A percentile compares a stretch with the other conserved stretches of the same genome.
These are phyloP conservation scores for Enteromius afrohamiltoni DNA, from an alignment of 2,797 vertebrate genomes.

Conservation along the genomic window DNA sequence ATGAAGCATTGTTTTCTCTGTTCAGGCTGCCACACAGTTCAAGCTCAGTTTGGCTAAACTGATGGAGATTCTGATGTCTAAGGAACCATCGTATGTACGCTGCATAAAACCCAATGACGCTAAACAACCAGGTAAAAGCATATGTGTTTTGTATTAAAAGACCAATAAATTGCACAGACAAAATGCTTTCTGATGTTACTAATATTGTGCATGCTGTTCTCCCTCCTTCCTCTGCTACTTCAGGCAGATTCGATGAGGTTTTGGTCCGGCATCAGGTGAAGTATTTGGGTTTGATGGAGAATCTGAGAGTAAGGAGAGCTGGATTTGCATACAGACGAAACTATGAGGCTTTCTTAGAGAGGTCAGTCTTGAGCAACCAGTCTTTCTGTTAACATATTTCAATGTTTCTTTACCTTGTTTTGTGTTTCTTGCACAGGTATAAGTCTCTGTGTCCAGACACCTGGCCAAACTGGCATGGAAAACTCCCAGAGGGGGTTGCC, in stretches of 20 bases:
- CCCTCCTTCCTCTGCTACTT: background rate
- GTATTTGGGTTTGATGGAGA: constrained; percentile 96
- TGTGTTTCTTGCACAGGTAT: constrained; percentile 78
- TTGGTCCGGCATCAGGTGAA: constrained; percentile 97
- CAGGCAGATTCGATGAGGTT: constrained; percentile 94
- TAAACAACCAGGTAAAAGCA: constrained; percentile 87
- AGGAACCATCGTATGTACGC: constrained; percentile 95
- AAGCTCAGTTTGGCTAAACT: constrained; percentile 94
- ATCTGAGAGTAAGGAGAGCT: constrained; percentile 92
- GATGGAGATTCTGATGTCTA: constrained; percentile 95
- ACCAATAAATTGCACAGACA: background rate
- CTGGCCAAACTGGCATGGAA: constrained; percentile 92
- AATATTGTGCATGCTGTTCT: background rate
- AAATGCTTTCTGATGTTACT: background rate
- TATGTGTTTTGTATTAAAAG: background rate
- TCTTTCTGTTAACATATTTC: background rate
- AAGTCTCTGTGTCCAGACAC: constrained; percentile 95
- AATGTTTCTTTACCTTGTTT: background rate
- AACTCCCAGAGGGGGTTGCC: constrained; percentile 87
- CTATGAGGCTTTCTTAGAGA: constrained; percentile 94
- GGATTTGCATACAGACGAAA: constrained; percentile 95
- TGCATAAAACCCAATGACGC: constrained; percentile 97
- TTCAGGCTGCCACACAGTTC: constrained; percentile 93
- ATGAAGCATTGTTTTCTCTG: constrained; percentile 7
- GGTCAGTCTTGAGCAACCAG: constrained; percentile 71